Conservation (phyloP, 2,888 invertebrate genomes). For the Endotricha flammealis region DNA sequence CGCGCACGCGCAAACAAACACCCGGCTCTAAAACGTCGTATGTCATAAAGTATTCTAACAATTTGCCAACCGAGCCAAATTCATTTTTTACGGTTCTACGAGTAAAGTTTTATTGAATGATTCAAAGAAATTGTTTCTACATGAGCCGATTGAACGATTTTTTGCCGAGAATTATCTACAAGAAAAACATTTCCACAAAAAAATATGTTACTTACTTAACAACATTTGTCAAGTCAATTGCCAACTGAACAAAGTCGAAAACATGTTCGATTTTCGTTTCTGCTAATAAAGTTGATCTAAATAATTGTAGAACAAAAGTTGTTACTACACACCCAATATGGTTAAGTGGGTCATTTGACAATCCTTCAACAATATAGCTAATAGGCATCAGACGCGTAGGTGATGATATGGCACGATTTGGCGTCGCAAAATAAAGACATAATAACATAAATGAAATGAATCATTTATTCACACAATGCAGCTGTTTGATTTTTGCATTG, state of each 20-base stretch:
- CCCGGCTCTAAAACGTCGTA: constrained; percentile 42
- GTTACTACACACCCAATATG: constrained; percentile 24
- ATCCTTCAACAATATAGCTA: constrained; percentile 20
- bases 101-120: constrained; percentile 45
- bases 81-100: constrained; percentile 41
- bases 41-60: constrained; percentile 51
- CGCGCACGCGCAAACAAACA: constrained; percentile 63
- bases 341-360: constrained; percentile 35
- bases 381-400: constrained; percentile 27
- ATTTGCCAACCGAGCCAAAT: constrained; percentile 63
- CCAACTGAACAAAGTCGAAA: constrained; percentile 5
- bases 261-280: neutral
- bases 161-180: constrained; percentile 15
- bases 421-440: constrained; percentile 23
- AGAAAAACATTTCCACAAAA: constrained; percentile 3
- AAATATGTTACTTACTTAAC: neutral
- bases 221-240: neutral
- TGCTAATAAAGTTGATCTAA: no score
- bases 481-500: neutral
- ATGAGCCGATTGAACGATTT: constrained; percentile 40
- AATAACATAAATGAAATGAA: constrained; percentile 24
- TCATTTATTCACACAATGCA: constrained; percentile 9
- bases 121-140: constrained; percentile 57
- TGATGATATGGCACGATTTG: constrained; percentile 12
- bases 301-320: constrained; percentile 18